Conservation (phyloP, 2,888 invertebrate genomes). For the Uloborus plumipes region DNA sequence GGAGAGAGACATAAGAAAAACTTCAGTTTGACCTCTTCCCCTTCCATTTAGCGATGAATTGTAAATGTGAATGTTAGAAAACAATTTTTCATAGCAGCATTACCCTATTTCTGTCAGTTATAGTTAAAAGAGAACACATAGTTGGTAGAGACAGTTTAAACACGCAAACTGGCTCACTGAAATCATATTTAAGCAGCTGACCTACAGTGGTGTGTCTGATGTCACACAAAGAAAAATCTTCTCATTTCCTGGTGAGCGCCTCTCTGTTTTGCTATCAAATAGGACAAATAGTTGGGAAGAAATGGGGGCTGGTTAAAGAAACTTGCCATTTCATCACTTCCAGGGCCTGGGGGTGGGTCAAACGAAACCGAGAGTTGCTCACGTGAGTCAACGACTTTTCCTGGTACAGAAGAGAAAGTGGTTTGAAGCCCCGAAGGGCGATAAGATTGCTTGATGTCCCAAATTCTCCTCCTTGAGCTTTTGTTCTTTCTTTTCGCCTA, state of each 20-base stretch:
- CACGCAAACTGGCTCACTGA: not conserved
- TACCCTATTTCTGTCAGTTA: too few relatives aligned
- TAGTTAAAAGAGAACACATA: not conserved
- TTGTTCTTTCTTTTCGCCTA: conserved; percentile 7
- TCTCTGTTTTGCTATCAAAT: conserved; percentile 8
- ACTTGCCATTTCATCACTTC: conserved; percentile 28
- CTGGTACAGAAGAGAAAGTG: conserved; percentile 35
- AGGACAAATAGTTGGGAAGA: conserved; percentile 26
- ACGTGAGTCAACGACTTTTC: conserved; percentile 52
- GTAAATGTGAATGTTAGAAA: too few relatives aligned
- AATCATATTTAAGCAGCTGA: not conserved
- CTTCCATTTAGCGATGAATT: too few relatives aligned
- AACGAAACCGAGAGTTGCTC: conserved; percentile 46
- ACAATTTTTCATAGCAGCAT: too few relatives aligned
- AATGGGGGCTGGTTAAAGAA: conserved; percentile 22
- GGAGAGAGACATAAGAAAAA: too few relatives aligned
- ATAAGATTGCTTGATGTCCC: conserved; percentile 18
- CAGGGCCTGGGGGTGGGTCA: conserved; percentile 57
- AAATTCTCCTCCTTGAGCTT: conserved; percentile 1
- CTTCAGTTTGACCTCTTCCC: too few relatives aligned
- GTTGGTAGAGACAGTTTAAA: not conserved
- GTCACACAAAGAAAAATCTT: not conserved
- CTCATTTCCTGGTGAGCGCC: conserved; percentile 38
- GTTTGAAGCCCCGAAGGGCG: conserved; percentile 25
- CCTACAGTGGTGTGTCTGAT: not conserved